Conservation (phyloP, 2,888 invertebrate species). For the Papilio demoleus region DNA sequence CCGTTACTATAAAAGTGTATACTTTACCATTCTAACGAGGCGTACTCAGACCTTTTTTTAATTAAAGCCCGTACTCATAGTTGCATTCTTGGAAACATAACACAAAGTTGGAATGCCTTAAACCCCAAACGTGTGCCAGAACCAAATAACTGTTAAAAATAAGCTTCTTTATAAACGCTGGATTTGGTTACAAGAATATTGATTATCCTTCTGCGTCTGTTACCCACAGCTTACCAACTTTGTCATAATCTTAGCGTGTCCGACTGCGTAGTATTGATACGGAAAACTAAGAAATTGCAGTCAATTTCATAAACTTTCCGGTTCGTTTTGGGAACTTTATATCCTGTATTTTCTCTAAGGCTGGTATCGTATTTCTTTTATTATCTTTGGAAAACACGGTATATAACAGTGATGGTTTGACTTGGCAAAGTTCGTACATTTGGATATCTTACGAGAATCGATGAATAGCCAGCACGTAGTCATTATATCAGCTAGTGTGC, state of each 20-base stretch:
- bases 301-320: neutral
- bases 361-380: neutral
- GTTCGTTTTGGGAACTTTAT: neutral
- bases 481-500: conserved; percentile 68
- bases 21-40: conserved; percentile 43
- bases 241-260: too few relatives aligned
- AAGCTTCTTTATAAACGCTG: neutral
- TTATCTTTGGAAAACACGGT: neutral
- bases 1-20: conserved; percentile 52
- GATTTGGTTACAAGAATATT: neutral
- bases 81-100: conserved; percentile 23
- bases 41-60: conserved; percentile 47
- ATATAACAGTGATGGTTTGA: conserved; percentile 43
- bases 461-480: conserved; percentile 68
- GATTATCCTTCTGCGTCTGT: neutral
- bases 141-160: neutral
- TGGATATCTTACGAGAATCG: conserved; percentile 54
- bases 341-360: neutral
- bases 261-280: neutral
- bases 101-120: conserved; percentile 5
- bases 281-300: neutral
- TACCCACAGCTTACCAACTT: neutral
- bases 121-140: neutral
- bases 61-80: conserved; percentile 37
- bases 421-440: conserved; percentile 48